A percentile compares a stretch with the other conserved stretches of the same genome.
Conservation (phyloP, 1,140 invertebrate genomes). For the Geopemphigus sp. region DNA sequence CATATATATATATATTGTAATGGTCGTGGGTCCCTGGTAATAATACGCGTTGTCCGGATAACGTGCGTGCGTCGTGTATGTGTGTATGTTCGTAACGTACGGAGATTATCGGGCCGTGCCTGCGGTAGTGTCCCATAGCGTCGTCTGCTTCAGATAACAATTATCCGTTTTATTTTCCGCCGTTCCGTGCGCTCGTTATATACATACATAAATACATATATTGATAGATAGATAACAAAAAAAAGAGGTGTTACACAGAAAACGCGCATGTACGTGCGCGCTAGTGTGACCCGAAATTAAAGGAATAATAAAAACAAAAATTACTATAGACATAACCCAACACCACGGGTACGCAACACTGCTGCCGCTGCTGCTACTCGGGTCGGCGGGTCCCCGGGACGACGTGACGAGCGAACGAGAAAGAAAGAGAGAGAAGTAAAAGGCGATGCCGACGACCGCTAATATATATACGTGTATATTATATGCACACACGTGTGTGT, state of each 20-base stretch:
- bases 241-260: constrained; percentile 15
- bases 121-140: background rate
- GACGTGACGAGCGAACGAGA: background rate
- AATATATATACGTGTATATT: background rate
- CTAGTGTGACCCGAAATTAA: constrained; percentile 14
- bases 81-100: background rate
- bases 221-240: background rate
- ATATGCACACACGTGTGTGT: background rate
- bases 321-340: background rate
- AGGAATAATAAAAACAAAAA: background rate
- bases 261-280: background rate
- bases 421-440: background rate
- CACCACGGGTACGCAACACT: background rate
- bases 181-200: no score
- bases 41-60: background rate
- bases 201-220: no score
- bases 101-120: background rate
- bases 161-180: background rate
- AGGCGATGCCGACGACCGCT: constrained; percentile 16
- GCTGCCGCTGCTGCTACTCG: background rate
- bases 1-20: background rate
- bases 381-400: no score
- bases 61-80: background rate
- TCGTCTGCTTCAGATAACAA: constrained; percentile 12
- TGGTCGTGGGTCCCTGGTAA: background rate